These are phyloP conservation scores for Isoperla grammatica DNA, from an alignment of 2,888 invertebrate genomes.

Conservation along the genomic window DNA sequence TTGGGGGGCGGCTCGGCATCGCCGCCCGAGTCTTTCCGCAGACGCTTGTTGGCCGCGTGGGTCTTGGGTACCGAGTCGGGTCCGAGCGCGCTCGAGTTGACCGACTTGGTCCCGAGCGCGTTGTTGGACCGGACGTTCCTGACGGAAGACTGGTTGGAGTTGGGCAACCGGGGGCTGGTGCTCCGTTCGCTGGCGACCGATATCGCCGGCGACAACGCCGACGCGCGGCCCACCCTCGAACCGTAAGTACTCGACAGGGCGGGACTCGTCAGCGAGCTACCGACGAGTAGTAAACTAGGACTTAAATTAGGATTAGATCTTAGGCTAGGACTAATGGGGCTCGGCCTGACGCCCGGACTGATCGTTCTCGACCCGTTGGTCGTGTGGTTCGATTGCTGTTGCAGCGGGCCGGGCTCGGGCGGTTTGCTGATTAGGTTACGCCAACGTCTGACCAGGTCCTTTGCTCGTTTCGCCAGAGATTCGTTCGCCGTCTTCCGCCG, in stretches of 20 bases:
- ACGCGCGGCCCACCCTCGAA: constrained; percentile 19
- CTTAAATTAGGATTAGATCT: constrained; percentile 37
- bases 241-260: constrained; percentile 19
- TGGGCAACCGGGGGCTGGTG: background rate
- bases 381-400: constrained; percentile 32
- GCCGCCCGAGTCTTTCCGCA: constrained; percentile 44
- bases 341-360: background rate
- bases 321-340: constrained; percentile 7
- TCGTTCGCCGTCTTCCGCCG: constrained; percentile 81
- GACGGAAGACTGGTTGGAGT: constrained; percentile 4
- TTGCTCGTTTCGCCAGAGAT: constrained; percentile 79
- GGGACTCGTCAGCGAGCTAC: constrained; percentile 23
- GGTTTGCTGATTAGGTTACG: constrained; percentile 73
- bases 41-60: constrained; percentile 50
- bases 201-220: constrained; percentile 43
- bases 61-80: constrained; percentile 47
- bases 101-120: background rate
- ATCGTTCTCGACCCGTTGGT: constrained; percentile 38
- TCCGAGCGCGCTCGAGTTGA: background rate
- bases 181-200: constrained; percentile 41
- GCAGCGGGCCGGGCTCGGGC: constrained; percentile 34
- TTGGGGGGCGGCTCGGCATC: constrained; percentile 34
- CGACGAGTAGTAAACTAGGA: constrained; percentile 35
- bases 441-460: constrained; percentile 89
- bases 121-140: background rate